These are phyloP conservation scores for Styela clava DNA, from an alignment of 23 tunicate genomes.

Conservation along the genomic window DNA sequence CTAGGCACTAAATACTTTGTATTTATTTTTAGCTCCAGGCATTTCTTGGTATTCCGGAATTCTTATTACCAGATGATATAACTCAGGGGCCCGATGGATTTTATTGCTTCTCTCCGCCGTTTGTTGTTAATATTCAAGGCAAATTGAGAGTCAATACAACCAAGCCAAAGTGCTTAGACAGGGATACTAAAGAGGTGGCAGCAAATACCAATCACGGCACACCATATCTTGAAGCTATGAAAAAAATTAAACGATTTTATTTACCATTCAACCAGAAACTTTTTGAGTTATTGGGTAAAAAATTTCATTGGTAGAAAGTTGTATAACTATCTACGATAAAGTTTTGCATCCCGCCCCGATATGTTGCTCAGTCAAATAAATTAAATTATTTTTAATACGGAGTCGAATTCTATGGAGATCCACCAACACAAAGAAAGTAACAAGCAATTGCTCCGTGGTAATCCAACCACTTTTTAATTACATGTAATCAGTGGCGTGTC, in stretches of 20 bases:
- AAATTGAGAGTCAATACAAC: neutral
- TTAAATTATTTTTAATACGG: too few relatives aligned
- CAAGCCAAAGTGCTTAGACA: neutral
- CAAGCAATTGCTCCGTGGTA: too few relatives aligned
- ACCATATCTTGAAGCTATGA: neutral
- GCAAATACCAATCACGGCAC: neutral
- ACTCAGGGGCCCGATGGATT: neutral
- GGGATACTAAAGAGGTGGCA: neutral
- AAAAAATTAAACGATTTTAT: too few relatives aligned
- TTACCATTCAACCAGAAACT: neutral
- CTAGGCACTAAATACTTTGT: too few relatives aligned
- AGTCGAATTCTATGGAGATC: too few relatives aligned
- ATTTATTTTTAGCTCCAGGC: neutral
- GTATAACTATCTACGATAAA: too few relatives aligned
- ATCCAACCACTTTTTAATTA: too few relatives aligned
- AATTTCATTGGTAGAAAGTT: too few relatives aligned
- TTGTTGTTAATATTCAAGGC: neutral
- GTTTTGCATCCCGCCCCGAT: too few relatives aligned
- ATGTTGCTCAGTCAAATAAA: too few relatives aligned
- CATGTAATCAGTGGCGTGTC: too few relatives aligned
- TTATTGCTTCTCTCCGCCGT: neutral
- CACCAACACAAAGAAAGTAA: too few relatives aligned
- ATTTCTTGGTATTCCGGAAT: neutral
- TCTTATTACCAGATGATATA: neutral
- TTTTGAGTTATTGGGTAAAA: neutral